Base-by-base conservation (phyloP, 2,797 vertebrate species). In the Luscinia luscinia region DNA sequence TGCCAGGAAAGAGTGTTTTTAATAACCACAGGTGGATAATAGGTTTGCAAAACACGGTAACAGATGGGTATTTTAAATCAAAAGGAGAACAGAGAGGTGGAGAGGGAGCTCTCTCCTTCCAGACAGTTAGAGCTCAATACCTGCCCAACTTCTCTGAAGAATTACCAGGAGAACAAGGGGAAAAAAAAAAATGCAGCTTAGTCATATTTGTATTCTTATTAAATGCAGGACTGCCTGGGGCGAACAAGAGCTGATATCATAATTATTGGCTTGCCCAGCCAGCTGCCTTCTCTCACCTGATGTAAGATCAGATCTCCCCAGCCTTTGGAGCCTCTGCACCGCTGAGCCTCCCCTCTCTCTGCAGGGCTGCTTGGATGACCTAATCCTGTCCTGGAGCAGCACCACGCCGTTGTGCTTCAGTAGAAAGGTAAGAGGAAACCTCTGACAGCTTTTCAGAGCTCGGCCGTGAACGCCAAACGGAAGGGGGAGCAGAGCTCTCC, bases 391-490 rank as follows among this genome's bases (percentile, higher is more conserved):
- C 95, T 73, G 91, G 95, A 96, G 95, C 94, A 95, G 95, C 96
- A 93, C 96, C 90, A 96, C 97, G 96, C 98, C 92, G 98, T 98
- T 97, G 96, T 98, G 98, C 98, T 98, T 99, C 98, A 98, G 75
- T 97, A 96, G 94, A 94, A 98, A 98, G 98, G 98, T 98, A 98
- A 98, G 98, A 98, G 97, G 98, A 98, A 97, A 98, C 97, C 98
- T 85, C 98, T 91, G 92, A 89, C 94, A 96, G 62, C 94, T 87
- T 87, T 84, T 92, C 78, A 96, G 94, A 97, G 97, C 66, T 98
- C 90, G 97, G 96, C 97, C 97, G 94, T 98, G 98, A 93, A 96
- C 89, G 97, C 97, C 97, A 97, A 96, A 94, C 93, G 84, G 96
- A 92, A 61, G 91, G 96, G 97, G 97, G 94, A 93, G 94, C 88